Evolutionary conservation across 2,888 invertebrate genomes (phyloP), one percentile per base, ranked within the genome.

Genomic region (Alsophila aescularia): DNA sequence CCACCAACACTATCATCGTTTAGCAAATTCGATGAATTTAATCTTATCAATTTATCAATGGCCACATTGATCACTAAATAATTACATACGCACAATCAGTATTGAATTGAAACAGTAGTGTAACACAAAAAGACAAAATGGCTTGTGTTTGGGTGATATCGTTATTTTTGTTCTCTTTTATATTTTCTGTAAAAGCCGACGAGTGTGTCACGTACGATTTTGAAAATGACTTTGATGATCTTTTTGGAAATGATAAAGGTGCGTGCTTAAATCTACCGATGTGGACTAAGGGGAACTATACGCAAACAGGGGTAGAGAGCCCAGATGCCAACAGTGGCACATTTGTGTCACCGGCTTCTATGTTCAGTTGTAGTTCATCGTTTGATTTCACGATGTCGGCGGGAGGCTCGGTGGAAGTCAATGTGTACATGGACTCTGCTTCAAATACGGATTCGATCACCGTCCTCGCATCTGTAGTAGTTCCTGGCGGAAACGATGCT

Each of bases 381-480:
- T 52, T 31, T 8, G 24, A 21, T 8, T 39, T 60, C 37, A n/a
- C 41, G 1, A 41, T 55, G 40, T 42, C 54, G n/a, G 37, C 52
- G 31, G 64, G 59, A 3, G 75, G 75, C 12, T 24, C 47, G 1
- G 41, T 75, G 8, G 75, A 75, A 68, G 51, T 73, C 3, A 73
- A 67, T 9, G 52, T 70, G 4, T 75, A 67, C n/a, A 62, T 70
- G 55, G 53, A 69, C 35, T 53, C 66, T 12, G 34, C 54, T 0
- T 4, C 0, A 0, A 44, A 8, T 24, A 24, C 35, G 2, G 69
- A 73, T 52, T 62, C 65, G 42, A 45, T 73, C n/a, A 54, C 67
- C 24, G 59, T 73, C 6, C 41, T 69, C 21, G 66, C 34, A 5
- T 14, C 24, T 2, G 24, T 67, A 50, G 53, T 52, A 18, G 39